These are phyloP conservation scores for Zophobas atratus DNA, from an alignment of 1,140 invertebrate species.

Conservation along the genomic window DNA sequence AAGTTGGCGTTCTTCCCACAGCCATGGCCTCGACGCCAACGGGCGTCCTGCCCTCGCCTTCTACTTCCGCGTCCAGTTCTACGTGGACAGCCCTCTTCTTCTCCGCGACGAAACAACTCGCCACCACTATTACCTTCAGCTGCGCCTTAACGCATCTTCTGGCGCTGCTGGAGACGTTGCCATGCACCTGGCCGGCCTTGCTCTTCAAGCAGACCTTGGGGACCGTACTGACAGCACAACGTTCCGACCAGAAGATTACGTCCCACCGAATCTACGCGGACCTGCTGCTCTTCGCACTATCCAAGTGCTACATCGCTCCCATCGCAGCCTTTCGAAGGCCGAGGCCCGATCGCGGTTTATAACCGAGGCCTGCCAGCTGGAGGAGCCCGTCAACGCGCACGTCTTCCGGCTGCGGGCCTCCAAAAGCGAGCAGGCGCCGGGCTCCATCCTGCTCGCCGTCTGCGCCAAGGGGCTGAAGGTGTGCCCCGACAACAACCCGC, in stretches of 20 bases:
- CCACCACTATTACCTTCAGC: slow-evolving; percentile 94
- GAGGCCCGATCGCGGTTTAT: slow-evolving; percentile 91
- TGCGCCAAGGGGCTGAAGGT: slow-evolving; percentile 91
- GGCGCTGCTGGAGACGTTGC: slow-evolving; percentile 81
- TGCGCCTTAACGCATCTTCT: slow-evolving; percentile 89
- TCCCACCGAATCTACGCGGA: slow-evolving; percentile 74
- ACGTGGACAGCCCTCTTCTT: slow-evolving; percentile 90
- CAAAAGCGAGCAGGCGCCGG: slow-evolving; percentile 84
- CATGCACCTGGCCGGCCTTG: slow-evolving; percentile 79
- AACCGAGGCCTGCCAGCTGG: slow-evolving; percentile 86
- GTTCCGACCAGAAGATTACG: slow-evolving; percentile 86
- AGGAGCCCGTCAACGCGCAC: slow-evolving; percentile 93
- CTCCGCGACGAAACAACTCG: slow-evolving; percentile 91
- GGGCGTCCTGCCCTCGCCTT: slow-evolving; percentile 91
- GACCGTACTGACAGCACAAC: slow-evolving; percentile 77
- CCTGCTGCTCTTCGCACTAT: slow-evolving; percentile 76
- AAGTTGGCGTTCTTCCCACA: slow-evolving; percentile 93
- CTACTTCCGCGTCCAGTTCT: slow-evolving; percentile 95
- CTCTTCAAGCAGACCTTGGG: slow-evolving; percentile 91
- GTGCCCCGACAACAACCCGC: slow-evolving; percentile 78
- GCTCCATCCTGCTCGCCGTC: slow-evolving; percentile 84
- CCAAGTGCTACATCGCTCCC: slow-evolving; percentile 79
- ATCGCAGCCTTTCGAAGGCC: slow-evolving; percentile 75
- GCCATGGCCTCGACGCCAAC: slow-evolving; percentile 91
- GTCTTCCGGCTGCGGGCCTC: slow-evolving; percentile 88